Conservation (phyloP, 1,140 invertebrate genomes). For the Penaeus vannamei region DNA sequence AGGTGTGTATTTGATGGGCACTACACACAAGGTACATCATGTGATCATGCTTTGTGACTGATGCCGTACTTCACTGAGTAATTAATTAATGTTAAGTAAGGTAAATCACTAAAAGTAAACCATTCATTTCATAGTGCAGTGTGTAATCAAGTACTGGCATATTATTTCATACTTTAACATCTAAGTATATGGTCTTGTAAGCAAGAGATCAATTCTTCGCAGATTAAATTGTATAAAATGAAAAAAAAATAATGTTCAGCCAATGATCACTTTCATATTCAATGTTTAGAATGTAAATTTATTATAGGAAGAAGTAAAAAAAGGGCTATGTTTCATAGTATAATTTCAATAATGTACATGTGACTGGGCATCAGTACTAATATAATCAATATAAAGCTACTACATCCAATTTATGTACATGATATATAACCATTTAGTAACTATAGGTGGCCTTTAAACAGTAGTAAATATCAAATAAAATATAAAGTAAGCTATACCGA, state of each 20-base stretch:
- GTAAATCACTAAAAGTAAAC: no score
- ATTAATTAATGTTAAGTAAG: no score
- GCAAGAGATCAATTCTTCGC: no score
- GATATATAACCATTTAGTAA: conserved; percentile 44
- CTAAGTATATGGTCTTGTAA: no score
- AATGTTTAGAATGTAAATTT: not conserved
- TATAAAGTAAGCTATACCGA: conserved; percentile 49
- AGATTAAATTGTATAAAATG: not conserved
- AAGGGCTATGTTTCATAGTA: not conserved
- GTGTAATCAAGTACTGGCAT: no score
- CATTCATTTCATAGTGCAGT: no score
- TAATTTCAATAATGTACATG: conserved; percentile 56
- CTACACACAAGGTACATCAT: no score
- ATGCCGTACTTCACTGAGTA: no score
- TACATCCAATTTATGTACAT: conserved; percentile 52
- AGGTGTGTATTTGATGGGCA: no score
- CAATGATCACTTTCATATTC: not conserved
- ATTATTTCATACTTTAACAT: no score
- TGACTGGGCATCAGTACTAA: conserved; percentile 49
- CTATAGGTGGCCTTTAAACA: conserved; percentile 58
- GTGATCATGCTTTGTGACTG: no score
- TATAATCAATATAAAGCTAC: conserved; percentile 57
- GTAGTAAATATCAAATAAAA: conserved; percentile 58
- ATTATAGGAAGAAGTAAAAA: not conserved
- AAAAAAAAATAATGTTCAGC: not conserved